Evolutionary conservation across 1,140 invertebrate genomes (phyloP), one percentile per base, ranked within the genome.

Genomic region (Anastatus disparis): DNA sequence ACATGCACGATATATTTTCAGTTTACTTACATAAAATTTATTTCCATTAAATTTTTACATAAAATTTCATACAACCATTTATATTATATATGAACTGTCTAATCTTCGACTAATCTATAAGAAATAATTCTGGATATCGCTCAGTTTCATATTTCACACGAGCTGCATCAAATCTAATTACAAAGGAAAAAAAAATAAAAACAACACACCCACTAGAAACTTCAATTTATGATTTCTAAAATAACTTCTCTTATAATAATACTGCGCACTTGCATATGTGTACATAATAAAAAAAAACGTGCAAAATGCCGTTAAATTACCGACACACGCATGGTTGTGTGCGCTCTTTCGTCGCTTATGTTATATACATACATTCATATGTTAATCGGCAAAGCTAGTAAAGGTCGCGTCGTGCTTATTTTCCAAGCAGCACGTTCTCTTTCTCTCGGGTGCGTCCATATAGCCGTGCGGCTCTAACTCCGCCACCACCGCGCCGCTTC

Each of bases 361-460:
- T n/a, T n/a, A n/a, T 1, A 7, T 52, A 9, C 20, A 26, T 46
- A 50, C 29, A 67, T 56, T 56, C 27, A 67, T 67, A 67, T 58
- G 52, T 46, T 46, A 56, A 67, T 56, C 24, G 8, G 13, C 8
- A n/a, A n/a, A n/a, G 27, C 22, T 22, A 65, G 63, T 52, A 56
- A 27, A 44, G 58, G 58, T 26, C 35, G 42, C 50, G 42, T 3
- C 46, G 46, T 24, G 46, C 46, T 3, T 8, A 17, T 53, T 17
- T 29, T 8, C 22, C 52, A 26, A 17, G 24, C 50, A 8, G 17
- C n/a, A 15, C 35, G 3, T 3, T 53, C 20, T 35, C 56, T 10
- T 22, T 42, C 22, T 42, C 38, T 56, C 31, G 38, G 24, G 35
- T 29, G 29, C 35, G 31, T 64, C 40, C 27, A 29, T 40, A 35